Evolutionary conservation across 2,888 invertebrate species (phyloP).

Genomic region (Eutolmus rufibarbis): DNA sequence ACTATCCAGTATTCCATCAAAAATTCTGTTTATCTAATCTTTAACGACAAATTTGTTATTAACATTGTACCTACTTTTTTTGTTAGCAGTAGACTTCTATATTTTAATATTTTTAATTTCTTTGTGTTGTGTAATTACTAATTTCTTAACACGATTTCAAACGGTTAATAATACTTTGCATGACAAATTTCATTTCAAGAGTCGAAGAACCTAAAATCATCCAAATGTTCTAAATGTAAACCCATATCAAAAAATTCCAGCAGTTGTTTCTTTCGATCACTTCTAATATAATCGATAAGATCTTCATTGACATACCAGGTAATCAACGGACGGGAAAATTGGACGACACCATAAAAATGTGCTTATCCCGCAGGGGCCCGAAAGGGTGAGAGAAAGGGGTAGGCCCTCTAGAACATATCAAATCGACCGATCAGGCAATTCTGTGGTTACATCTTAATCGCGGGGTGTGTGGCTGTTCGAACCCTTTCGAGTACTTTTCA

Average conservation of each 20-base stretch:
- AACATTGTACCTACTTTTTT: too few species aligned
- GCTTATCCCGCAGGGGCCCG: not conserved
- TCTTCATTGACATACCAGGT: not conserved
- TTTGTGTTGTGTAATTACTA: not conserved
- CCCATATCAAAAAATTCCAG: not conserved
- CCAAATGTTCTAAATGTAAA: not conserved
- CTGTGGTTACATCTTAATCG: slow-evolving; percentile 27
- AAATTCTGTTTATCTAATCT: too few species aligned
- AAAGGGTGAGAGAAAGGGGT: slow-evolving; percentile 25
- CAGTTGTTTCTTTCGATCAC: not conserved
- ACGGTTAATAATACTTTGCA: not conserved
- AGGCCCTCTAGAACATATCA: not conserved
- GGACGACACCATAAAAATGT: not conserved
- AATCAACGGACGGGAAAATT: not conserved
- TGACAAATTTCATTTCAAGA: not conserved
- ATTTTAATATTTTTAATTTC: not conserved
- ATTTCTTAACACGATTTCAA: not conserved
- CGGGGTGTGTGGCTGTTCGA: not conserved
- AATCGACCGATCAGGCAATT: not conserved
- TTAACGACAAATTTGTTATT: too few species aligned
- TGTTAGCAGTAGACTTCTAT: too few species aligned
- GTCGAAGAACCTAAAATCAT: not conserved
- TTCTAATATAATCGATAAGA: not conserved
- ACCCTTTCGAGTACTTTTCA: not conserved
- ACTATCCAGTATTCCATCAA: too few species aligned